Base-by-base conservation (phyloP, 2,797 vertebrate genomes). In the Gambelia wislizenii region DNA sequence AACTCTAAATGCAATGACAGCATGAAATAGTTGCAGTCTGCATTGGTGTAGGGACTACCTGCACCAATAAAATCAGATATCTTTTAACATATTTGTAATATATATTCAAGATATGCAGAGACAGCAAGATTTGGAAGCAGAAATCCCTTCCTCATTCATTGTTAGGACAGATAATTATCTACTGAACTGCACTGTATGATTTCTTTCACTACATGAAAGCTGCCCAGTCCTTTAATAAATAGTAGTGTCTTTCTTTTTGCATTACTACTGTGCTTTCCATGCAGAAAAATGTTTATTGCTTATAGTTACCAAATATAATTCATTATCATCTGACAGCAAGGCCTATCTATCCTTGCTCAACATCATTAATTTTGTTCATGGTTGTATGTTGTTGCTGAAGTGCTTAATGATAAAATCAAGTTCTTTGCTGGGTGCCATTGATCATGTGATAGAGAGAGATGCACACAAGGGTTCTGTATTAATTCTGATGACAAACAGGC, bases 391-490 rank as follows among this genome's bases (percentile, higher is more conserved):
- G 96, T 94, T 92, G 89, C 91, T 89, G 88, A 96, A 96, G 92
- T 96, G 90, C 94, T 97, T 97, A 97, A 97, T 95, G 94, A 97
- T 94, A 97, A 98, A 96, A 97, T 95, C 94, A 95, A 95, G 94
- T 91, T 93, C 82, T 94, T 95, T 96, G 92, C 20, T 88, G 81
- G 83, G 69, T 93, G 92, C 89, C 92, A 98, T 98, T 97, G 97
- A 95, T 98, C 96, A 97, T 96, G 92, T 87, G 92, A 95, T 95
- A n/a, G 91, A 95, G 4, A 96, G 93, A 94, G 90, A 96, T 94
- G 96, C 96, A 94, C 95, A 85, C 93, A 95, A 97, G 94, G 95
- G 90, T 91, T 91, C 93, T 89, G 78, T 95, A 97, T 97, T 96
- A 96, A 93, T 95, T 96, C 95, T 92, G 84, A 91, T 96, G 97